These are phyloP conservation scores for Coenobita brevimanus DNA, from an alignment of 1,140 invertebrate genomes.

Conservation along the genomic window DNA sequence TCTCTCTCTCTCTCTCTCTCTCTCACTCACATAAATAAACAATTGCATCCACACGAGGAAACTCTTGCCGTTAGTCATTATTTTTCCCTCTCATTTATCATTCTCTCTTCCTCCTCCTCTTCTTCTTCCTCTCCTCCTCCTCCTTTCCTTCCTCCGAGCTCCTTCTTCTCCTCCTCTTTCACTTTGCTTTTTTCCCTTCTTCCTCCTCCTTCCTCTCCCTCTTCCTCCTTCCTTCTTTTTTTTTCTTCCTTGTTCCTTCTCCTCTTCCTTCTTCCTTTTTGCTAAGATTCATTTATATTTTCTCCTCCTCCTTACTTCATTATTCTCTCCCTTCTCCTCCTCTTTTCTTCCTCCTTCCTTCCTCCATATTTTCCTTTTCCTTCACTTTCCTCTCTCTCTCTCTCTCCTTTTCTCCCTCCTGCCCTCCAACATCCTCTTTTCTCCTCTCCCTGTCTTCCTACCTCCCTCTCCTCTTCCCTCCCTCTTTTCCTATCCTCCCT, in stretches of 20 bases:
- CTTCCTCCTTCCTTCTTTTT: constrained; percentile 10
- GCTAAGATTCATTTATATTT: not conserved
- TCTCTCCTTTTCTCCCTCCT: too few species aligned
- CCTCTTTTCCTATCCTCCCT: too few species aligned
- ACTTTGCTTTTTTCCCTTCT: too few species aligned
- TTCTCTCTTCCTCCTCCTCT: constrained; percentile 9
- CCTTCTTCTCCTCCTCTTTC: too few species aligned
- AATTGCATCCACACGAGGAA: too few species aligned
- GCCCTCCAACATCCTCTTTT: too few species aligned
- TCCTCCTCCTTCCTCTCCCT: not conserved
- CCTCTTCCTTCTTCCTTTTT: constrained; percentile 9
- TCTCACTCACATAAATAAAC: not conserved
- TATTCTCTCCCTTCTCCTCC: not conserved
- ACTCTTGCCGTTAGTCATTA: not conserved
- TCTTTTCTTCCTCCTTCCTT: not conserved
- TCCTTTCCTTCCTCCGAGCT: not conserved
- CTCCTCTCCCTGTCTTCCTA: too few species aligned
- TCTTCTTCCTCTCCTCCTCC: constrained; percentile 9
- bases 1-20: not conserved
- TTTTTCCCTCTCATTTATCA: not conserved
- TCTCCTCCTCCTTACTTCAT: not conserved
- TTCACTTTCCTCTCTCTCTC: too few species aligned
- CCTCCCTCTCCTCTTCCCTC: too few species aligned
- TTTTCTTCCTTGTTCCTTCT: constrained; percentile 7
- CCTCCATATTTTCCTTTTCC: too few species aligned